phyloP scores from a whole-genome alignment of 2,797 vertebrate species.

The Carapus acus region DNA sequence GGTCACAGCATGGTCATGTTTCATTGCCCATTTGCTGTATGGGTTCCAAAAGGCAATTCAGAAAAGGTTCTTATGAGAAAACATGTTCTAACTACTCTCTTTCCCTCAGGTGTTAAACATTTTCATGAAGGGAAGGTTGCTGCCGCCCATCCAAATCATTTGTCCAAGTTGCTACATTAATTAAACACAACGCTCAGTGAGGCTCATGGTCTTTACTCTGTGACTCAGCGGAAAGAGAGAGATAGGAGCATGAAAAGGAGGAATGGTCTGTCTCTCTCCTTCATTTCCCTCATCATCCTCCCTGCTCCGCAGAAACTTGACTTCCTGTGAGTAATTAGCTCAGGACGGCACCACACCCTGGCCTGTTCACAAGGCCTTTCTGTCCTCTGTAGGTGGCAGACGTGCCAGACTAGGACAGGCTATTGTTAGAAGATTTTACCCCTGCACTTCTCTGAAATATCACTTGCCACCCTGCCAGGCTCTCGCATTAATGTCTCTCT shows the following conservation, averaged over 20 bases:
- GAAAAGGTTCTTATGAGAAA: slow-evolving; percentile 56
- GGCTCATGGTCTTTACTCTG: slow-evolving; percentile 43
- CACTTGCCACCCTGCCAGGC: no score
- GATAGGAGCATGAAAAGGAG: slow-evolving; percentile 52
- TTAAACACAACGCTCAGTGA: slow-evolving; percentile 62
- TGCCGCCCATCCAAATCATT: slow-evolving; percentile 33
- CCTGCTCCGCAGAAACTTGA: slow-evolving; percentile 26
- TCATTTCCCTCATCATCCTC: slow-evolving; percentile 28
- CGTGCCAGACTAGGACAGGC: slow-evolving; percentile 2
- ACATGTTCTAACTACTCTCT: slow-evolving; percentile 39
- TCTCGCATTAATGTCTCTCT: no score
- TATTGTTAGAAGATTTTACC: no score
- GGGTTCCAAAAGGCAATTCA: slow-evolving; percentile 33
- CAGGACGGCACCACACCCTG: slow-evolving; percentile 22
- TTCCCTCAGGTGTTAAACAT: slow-evolving; percentile 58
- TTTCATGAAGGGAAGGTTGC: slow-evolving; percentile 52
- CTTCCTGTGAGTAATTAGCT: slow-evolving; percentile 47
- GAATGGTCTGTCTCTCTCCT: slow-evolving; percentile 41
- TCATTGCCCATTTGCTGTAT: slow-evolving; percentile 39
- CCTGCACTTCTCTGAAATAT: no score
- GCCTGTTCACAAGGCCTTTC: slow-evolving; percentile 9
- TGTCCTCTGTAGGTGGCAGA: slow-evolving; percentile 12
- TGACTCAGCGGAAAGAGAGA: slow-evolving; percentile 37
- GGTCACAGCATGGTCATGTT: slow-evolving; percentile 25
- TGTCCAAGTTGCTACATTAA: slow-evolving; percentile 63